Base-by-base conservation (phyloP, 2,797 vertebrate species). In the Discoglossus pictus region DNA sequence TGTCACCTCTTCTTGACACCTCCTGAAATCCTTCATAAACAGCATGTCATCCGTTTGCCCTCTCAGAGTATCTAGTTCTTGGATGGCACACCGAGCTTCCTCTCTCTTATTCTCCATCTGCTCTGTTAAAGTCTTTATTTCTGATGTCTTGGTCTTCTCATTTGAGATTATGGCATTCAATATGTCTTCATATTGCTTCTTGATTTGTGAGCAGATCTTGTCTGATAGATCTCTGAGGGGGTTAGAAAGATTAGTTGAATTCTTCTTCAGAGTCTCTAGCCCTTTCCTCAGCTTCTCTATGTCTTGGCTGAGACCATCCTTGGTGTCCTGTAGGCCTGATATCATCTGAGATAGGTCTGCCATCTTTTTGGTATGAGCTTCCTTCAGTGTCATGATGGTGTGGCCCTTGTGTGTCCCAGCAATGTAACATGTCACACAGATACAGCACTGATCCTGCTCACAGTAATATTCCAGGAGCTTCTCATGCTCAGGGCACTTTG, bases 391-490 rank as follows among this genome's bases (percentile, higher is more conserved):
- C 23, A 67, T 31, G 52, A 65, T 0, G 2, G 65, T 1, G n/a
- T 0, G 1, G 51, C 8, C 68, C 17, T 68, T 75, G 76, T 92
- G 89, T 1, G 11, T 16, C 0, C 84, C 87, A 0, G 76, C 60
- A 0, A 78, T 1, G 2, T 79, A 52, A 71, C 92, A 92, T 0
- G 73, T 59, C 3, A 11, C 0, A 6, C 92, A 93, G 74, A 91
- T 55, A 11, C 61, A 70, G 4, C 27, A 27, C 13, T 62, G 63
- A 2, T 93, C 88, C n/a, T n/a, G n/a, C 0, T 34, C 27, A 10
- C 92, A 93, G 56, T 84, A 87, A 70, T 83, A 89, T 65, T 91
- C 87, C 1, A 89, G 72, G 8, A 76, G 68, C 15, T 55, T 74
- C n/a, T 48, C n/a, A 4, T 92, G 91, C 47, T 72, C 3, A 1